phyloP scores from a whole-genome alignment of 2,888 invertebrate species.

The Pheosia tremula region DNA sequence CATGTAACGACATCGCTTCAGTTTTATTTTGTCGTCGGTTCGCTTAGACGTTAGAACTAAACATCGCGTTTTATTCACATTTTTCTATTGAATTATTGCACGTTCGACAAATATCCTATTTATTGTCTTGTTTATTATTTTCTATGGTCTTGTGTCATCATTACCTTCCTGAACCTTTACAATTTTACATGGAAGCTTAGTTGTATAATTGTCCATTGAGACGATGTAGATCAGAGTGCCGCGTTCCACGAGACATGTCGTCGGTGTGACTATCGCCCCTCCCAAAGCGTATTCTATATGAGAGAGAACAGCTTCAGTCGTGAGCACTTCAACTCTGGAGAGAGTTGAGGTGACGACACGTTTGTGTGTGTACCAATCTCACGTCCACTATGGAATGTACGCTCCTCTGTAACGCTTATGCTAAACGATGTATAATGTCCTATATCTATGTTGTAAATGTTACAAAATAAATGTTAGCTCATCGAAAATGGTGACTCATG shows the following conservation, averaged over 20 bases:
- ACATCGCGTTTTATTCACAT: conserved; percentile 62
- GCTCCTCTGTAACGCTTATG: conserved; percentile 69
- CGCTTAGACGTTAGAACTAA: conserved; percentile 67
- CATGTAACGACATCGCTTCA: conserved; percentile 73
- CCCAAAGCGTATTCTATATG: conserved; percentile 66
- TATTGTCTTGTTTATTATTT: conserved; percentile 55
- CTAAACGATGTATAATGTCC: conserved; percentile 59
- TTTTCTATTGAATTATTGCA: conserved; percentile 59
- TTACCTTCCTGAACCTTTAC: conserved; percentile 60
- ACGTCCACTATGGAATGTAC: conserved; percentile 50
- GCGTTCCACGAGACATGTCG: conserved; percentile 49
- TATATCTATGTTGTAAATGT: conserved; percentile 70
- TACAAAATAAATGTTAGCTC: conserved; percentile 40
- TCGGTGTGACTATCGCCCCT: conserved; percentile 78
- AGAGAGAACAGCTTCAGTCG: conserved; percentile 61
- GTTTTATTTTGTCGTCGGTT: conserved; percentile 69
- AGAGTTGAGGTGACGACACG: conserved; percentile 37
- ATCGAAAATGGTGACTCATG: conserved; percentile 59
- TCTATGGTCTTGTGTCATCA: conserved; percentile 53
- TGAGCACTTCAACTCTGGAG: conserved; percentile 56
- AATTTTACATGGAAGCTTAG: conserved; percentile 77
- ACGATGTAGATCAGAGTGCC: conserved; percentile 28
- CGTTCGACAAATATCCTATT: conserved; percentile 58
- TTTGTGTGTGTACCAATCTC: conserved; percentile 34
- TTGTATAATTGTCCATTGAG: conserved; percentile 60